Evolutionary conservation across 2,113 vertebrate species (phyloP).

Genomic region (Narcine bancroftii): DNA sequence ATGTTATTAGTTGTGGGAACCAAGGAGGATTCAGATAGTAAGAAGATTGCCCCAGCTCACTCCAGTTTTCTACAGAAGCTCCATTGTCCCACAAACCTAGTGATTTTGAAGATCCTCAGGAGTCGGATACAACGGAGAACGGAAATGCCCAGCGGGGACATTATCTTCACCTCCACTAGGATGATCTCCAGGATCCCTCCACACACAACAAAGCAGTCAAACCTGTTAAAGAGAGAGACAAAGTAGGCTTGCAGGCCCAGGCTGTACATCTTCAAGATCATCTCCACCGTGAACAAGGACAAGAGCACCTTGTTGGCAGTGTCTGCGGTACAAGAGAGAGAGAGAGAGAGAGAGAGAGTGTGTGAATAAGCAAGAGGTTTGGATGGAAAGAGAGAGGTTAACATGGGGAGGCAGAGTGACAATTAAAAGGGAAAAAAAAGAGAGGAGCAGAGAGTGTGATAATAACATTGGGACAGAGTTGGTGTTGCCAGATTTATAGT

Average conservation of each 20-base stretch:
- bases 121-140: conserved; percentile 91
- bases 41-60: background rate
- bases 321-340: conserved; percentile 55
- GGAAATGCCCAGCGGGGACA: conserved; percentile 84
- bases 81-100: conserved; percentile 60
- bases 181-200: conserved; percentile 79
- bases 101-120: conserved; percentile 86
- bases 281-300: conserved; percentile 77
- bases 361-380: background rate
- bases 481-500: too few species aligned
- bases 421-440: too few species aligned
- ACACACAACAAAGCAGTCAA: conserved; percentile 92
- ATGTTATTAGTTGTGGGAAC: too few species aligned
- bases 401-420: too few species aligned
- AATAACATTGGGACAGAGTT: too few species aligned
- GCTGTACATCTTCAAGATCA: conserved; percentile 92
- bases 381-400: background rate
- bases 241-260: conserved; percentile 83
- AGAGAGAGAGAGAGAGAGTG: background rate
- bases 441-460: too few species aligned
- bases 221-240: conserved; percentile 94
- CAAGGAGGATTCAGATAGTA: too few species aligned
- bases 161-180: conserved; percentile 64
- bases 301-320: conserved; percentile 74
- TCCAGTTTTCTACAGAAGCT: background rate